These are phyloP conservation scores for Lophius americanus DNA, from an alignment of 2,797 vertebrate species.

Conservation along the genomic window DNA sequence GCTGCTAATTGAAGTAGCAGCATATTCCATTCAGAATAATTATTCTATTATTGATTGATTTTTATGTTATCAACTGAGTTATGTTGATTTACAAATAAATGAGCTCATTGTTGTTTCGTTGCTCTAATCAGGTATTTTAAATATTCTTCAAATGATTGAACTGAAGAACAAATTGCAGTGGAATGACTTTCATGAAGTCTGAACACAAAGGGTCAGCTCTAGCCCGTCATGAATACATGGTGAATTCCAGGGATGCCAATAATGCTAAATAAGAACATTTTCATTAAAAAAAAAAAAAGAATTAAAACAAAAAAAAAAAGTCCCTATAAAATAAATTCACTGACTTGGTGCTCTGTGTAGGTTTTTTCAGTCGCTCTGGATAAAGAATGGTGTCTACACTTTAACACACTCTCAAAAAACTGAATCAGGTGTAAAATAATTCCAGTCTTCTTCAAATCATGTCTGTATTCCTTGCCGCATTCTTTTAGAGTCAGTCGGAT, in stretches of 20 bases:
- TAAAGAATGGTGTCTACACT: constrained; percentile 11
- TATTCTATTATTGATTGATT: not conserved
- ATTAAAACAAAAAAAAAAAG: not conserved
- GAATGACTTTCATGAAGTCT: not conserved
- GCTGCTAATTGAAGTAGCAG: constrained; percentile 13
- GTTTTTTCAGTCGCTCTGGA: constrained; percentile 15
- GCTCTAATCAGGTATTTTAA: too few relatives aligned
- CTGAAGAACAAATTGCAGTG: constrained; percentile 3
- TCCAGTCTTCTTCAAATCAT: constrained; percentile 6
- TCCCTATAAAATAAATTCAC: constrained; percentile 10
- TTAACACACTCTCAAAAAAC: constrained; percentile 19
- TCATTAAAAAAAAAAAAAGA: not conserved
- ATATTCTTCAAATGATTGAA: constrained; percentile 2
- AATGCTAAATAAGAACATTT: constrained; percentile 25
- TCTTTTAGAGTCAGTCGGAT: constrained; percentile 38
- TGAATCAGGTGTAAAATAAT: constrained; percentile 41
- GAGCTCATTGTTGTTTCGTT: too few relatives aligned
- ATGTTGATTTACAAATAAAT: too few relatives aligned
- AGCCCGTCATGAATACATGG: not conserved
- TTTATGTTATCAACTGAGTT: too few relatives aligned
- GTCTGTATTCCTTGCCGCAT: constrained; percentile 54
- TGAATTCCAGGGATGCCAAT: constrained; percentile 22
- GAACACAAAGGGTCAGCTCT: not conserved
- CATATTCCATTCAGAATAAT: constrained; percentile 3
- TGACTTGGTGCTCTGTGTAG: constrained; percentile 41